Conservation (phyloP, 2,797 vertebrate species). For the Pterois miles region DNA sequence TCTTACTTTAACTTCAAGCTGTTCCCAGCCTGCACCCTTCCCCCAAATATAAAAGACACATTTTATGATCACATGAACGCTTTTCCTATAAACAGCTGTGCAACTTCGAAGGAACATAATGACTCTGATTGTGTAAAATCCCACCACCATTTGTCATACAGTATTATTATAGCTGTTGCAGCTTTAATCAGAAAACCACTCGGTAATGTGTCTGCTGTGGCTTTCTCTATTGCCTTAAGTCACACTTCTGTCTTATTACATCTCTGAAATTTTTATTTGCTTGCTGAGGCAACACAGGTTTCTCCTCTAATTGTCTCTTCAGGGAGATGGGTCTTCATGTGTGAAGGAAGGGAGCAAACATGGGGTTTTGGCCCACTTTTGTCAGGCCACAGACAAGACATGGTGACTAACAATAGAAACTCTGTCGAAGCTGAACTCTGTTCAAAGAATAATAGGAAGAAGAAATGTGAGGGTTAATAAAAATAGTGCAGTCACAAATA, state of each 20-base stretch:
- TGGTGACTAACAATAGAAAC: slow-evolving; percentile 18
- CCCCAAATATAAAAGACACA: slow-evolving; percentile 11
- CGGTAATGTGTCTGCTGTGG: slow-evolving; percentile 42
- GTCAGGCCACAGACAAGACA: slow-evolving; percentile 44
- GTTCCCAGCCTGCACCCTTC: slow-evolving; percentile 10
- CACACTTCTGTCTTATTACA: slow-evolving; percentile 66
- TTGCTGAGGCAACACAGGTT: slow-evolving; percentile 58
- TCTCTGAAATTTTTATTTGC: slow-evolving; percentile 59
- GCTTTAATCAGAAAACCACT: slow-evolving; percentile 49
- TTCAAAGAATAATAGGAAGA: neutral
- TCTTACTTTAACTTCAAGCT: slow-evolving; percentile 32
- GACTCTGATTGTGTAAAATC: slow-evolving; percentile 27
- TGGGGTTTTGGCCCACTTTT: slow-evolving; percentile 59
- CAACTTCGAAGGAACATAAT: slow-evolving; percentile 39
- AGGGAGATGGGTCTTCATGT: slow-evolving; percentile 61
- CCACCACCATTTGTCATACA: slow-evolving; percentile 52
- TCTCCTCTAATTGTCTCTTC: slow-evolving; percentile 77
- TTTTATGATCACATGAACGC: slow-evolving; percentile 13
- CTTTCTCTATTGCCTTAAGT: slow-evolving; percentile 57
- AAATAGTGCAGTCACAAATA: neutral
- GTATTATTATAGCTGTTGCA: slow-evolving; percentile 36
- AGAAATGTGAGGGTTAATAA: neutral
- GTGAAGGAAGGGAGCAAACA: slow-evolving; percentile 37
- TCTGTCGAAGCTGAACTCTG: neutral
- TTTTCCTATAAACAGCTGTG: slow-evolving; percentile 29